Base-by-base conservation (phyloP, 2,113 vertebrate species). In the Tursiops truncatus region DNA sequence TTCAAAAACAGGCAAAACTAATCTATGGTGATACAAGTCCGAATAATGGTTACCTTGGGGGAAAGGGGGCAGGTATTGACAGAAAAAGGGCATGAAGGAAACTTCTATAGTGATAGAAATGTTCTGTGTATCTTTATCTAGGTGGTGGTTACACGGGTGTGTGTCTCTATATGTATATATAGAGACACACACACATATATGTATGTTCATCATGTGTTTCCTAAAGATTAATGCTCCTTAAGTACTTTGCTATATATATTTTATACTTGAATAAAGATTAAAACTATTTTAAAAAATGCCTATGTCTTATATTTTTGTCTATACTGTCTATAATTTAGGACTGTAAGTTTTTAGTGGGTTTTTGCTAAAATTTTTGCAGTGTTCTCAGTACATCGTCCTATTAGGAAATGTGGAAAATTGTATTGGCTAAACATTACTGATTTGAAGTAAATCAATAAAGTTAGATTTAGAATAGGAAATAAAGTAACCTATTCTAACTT, bases 301-400 rank as follows among this genome's bases (percentile, higher is more conserved):
- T 25, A 58, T 71, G n/a, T 86, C 23, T 89, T 89, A 8, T 3
- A 65, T 53, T 86, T 92, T 82, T 76, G 21, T 92, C 71, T 92
- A 18, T 71, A 53, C 33, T 89, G 74, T 41, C 14, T 70, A 77
- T 65, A 88, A 91, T 62, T 95, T 88, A 83, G 38, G 26, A 94
- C 41, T 70, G 1, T 73, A 83, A 53, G 10, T 56, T 63, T 91
- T 84, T 50, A 87, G 67, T 71, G 31, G 4, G 28, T 36, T 80
- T 94, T 94, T 91, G 36, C 76, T 81, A 89, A 96, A 84, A 89
- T 74, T 68, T 89, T 60, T 94, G 18, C 38, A 73, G 33, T 58
- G 28, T 94, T 74, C 41, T 38, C 50, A 89, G 18, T 74, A 89
- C 3, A 38, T 31, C 13, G 73, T 41, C 44, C 91, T 21, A 21